Base-by-base conservation (phyloP, 2,888 invertebrate species). In the Habroteleia sp. region DNA sequence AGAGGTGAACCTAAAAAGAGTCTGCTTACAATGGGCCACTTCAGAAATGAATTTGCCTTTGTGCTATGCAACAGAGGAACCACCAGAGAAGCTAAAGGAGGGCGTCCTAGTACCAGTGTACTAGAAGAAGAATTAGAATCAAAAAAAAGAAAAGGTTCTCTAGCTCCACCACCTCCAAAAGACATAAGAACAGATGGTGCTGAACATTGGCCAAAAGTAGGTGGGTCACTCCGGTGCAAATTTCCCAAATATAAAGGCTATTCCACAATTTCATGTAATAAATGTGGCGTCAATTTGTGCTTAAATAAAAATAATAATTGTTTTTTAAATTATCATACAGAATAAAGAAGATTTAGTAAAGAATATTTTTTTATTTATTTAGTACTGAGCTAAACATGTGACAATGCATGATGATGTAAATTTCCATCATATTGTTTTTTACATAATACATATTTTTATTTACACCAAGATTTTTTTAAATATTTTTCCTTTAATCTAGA, bases 191-290 rank as follows among this genome's bases (percentile, higher is more conserved):
- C 1, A 8, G 31, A 31, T 31, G 3, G 10, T 8, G 31, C 2
- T 4, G 6, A 31, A 2, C 31, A 31, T 6, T 31, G 31, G 31
- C 31, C 31, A 5, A 11, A 31, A 31, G 20, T 20, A 20, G 20
- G 20, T 20, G 20, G 20, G 20, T 20, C 20, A 20, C 20, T 27
- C n/a, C 27, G 27, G n/a, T 27, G 27, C 27, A 27, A 27, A 27
- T 27, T 27, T 27, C 31, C 31, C 31, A 31, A 31, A 25, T 25
- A 7, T 6, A 25, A 25, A 25, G 25, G 25, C 7, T 25, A 25
- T 25, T 20, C 20, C 20, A 20, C 20, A 20, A 20, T 20, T 20
- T 20, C 20, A 4, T 20, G 20, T 20, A 20, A 20, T 20, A 20
- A 20, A 20, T 20, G 20, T 20, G 20, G 20, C 20, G 20, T 20